Percentiles rank a stretch among this genome's conserved stretches.
These are phyloP conservation scores for Amiota minor DNA, from an alignment of 2,888 invertebrate species.

Conservation along the genomic window DNA sequence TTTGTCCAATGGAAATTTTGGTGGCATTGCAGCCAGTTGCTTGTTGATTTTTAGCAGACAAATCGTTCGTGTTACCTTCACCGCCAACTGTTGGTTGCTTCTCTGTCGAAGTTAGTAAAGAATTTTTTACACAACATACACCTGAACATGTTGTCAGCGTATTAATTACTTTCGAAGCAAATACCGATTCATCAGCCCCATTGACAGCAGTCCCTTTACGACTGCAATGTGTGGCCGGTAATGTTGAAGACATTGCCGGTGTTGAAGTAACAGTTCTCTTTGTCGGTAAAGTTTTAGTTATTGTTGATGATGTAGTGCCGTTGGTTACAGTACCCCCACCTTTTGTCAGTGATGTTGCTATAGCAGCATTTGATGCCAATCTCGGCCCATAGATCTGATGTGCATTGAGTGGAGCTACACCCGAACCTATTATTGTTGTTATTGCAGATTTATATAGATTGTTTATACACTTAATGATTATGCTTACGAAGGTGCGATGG, in stretches of 20 bases:
- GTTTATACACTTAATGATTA: background rate
- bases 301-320: background rate
- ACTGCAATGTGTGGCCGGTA: background rate
- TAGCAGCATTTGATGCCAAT: slow-evolving; percentile 1
- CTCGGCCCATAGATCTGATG: slow-evolving; percentile 29
- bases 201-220: background rate
- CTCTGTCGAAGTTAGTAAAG: no score
- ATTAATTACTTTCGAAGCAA: background rate
- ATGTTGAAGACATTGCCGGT: background rate
- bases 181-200: background rate
- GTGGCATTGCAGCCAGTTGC: background rate
- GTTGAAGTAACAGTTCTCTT: slow-evolving; percentile 18
- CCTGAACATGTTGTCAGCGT: background rate
- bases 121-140: no score
- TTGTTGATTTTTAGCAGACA: slow-evolving; percentile 5
- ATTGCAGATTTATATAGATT: background rate
- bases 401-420: slow-evolving; percentile 5
- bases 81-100: no score
- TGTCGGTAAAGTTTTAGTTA: background rate
- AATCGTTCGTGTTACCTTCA: no score
- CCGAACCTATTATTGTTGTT: slow-evolving; percentile 22
- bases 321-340: background rate
- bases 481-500: slow-evolving; percentile 35
- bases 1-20: background rate
- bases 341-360: background rate